Conservation (phyloP, 2,888 invertebrate species). For the Tetanocera ferruginea region DNA sequence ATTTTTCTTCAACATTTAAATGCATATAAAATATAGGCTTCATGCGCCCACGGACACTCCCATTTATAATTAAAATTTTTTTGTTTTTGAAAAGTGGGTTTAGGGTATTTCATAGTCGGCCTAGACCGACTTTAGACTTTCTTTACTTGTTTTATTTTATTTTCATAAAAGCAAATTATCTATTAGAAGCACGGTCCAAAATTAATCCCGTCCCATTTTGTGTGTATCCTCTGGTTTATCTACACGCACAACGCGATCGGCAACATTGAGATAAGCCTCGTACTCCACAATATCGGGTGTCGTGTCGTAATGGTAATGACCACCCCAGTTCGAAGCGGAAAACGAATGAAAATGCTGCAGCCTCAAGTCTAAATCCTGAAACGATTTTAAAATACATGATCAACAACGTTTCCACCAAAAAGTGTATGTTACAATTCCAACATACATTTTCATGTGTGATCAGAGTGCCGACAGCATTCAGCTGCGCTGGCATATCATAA, state of each 20-base stretch:
- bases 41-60: too few species aligned
- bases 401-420: not conserved
- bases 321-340: slow-evolving; percentile 85
- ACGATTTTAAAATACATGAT: not conserved
- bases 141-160: too few species aligned
- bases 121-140: too few species aligned
- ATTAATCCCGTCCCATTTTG: slow-evolving; percentile 82
- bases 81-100: too few species aligned
- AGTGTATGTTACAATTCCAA: not conserved
- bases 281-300: slow-evolving; percentile 88
- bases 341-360: slow-evolving; percentile 97
- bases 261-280: slow-evolving; percentile 89
- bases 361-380: slow-evolving; percentile 88
- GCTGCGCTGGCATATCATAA: slow-evolving; percentile 90
- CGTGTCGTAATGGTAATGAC: slow-evolving; percentile 97
- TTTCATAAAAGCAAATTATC: too few species aligned
- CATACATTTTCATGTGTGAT: slow-evolving; percentile 86
- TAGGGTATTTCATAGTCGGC: too few species aligned
- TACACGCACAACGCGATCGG: slow-evolving; percentile 79
- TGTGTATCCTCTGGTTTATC: slow-evolving; percentile 80
- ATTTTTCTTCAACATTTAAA: too few species aligned
- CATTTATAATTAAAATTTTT: too few species aligned
- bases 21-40: too few species aligned
- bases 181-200: too few species aligned
- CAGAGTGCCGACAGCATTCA: slow-evolving; percentile 89